phyloP scores from a whole-genome alignment of 2,113 vertebrate species.

The Gorsachius goisagi region DNA sequence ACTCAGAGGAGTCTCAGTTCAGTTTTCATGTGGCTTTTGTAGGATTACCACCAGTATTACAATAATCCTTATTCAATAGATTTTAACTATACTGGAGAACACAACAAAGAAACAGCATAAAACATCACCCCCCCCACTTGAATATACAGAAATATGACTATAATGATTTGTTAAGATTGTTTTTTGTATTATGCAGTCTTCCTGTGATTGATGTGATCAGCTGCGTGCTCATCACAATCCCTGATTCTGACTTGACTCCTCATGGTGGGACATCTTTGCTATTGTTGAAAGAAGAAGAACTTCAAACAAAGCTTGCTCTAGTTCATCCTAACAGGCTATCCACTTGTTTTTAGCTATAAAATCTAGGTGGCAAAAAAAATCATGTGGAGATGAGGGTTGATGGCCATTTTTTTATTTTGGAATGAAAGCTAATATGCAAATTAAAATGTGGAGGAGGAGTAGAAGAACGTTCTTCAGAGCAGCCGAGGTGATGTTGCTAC shows the following conservation, averaged over 20 bases:
- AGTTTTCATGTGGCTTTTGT: background rate
- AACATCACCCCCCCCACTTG: background rate
- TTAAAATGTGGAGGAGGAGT: background rate
- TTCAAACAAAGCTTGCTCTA: background rate
- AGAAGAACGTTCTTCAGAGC: background rate
- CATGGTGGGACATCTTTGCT: background rate
- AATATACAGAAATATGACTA: background rate
- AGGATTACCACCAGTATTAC: background rate
- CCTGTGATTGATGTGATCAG: background rate
- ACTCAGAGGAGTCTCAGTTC: background rate
- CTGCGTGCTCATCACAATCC: background rate
- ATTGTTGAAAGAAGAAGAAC: background rate
- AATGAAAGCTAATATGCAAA: background rate
- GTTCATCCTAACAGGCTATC: background rate
- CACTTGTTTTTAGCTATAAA: background rate
- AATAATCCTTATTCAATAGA: background rate
- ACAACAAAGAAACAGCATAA: background rate
- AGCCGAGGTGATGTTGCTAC: background rate
- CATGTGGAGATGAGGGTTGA: accelerated
- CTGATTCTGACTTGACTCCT: background rate
- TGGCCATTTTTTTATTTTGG: background rate
- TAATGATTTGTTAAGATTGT: background rate
- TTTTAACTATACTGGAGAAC: background rate
- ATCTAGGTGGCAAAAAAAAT: background rate
- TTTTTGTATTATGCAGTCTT: background rate